phyloP scores from a whole-genome alignment of 2,888 invertebrate species.

The Sussaba pulchella region DNA sequence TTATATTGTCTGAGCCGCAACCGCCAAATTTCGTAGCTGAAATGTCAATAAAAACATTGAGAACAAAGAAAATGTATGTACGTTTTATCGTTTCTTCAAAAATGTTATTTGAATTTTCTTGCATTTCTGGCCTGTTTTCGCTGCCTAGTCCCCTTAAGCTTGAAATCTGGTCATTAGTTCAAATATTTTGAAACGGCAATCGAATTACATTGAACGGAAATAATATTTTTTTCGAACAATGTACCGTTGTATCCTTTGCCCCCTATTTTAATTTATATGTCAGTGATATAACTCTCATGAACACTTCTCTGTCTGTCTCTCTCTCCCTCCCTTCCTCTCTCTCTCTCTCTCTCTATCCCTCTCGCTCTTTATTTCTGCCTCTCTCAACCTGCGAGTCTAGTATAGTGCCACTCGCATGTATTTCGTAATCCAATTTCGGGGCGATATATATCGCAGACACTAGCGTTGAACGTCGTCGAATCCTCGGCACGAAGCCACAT shows the following conservation, averaged over 20 bases:
- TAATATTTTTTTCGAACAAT: constrained; percentile 17
- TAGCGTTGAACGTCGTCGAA: constrained; percentile 45
- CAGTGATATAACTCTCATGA: constrained; percentile 45
- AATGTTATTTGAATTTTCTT: no score
- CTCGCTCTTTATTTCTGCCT: not conserved
- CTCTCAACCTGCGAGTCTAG: not conserved
- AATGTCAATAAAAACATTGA: no score
- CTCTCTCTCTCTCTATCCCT: constrained; percentile 1
- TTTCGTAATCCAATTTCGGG: constrained; percentile 50
- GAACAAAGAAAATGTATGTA: no score
- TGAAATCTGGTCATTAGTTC: no score
- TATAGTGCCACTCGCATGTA: constrained; percentile 12
- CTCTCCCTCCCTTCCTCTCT: no score
- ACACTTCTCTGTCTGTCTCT: no score
- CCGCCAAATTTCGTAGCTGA: no score
- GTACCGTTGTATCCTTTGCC: constrained; percentile 6
- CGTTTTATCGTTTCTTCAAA: no score
- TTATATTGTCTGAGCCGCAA: no score
- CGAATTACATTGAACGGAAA: not conserved
- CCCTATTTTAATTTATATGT: not conserved
- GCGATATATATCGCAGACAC: constrained; percentile 55
- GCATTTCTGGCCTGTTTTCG: no score
- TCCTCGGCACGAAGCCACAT: constrained; percentile 32
- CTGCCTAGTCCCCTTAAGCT: no score
- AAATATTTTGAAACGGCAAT: not conserved